phyloP scores from a whole-genome alignment of 2,113 vertebrate species.

The Sinocyclocheilus anshuiensis region DNA sequence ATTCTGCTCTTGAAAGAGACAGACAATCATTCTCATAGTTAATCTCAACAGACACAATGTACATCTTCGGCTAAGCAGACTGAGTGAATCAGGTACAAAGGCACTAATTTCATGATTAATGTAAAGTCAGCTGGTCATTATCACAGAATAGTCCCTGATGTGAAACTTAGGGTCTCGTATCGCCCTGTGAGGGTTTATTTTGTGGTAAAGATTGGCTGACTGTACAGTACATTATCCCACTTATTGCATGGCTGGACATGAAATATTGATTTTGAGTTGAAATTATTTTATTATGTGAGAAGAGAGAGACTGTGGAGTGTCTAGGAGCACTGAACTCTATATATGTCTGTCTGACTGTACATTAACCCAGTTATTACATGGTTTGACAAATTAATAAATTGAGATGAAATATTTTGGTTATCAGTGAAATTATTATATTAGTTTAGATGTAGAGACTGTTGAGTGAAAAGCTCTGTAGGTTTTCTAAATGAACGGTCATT shows the following conservation, averaged over 20 bases:
- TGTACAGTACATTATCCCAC: conserved; percentile 23
- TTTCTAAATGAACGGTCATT: background rate
- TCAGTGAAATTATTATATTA: background rate
- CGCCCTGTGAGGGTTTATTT: background rate
- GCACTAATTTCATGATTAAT: background rate
- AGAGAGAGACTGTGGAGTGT: background rate
- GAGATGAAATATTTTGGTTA: background rate
- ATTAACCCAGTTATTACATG: conserved; percentile 1
- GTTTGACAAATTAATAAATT: background rate
- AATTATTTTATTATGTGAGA: conserved; percentile 2
- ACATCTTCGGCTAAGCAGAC: background rate
- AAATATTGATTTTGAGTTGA: background rate
- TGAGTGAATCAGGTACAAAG: background rate
- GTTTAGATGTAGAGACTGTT: background rate
- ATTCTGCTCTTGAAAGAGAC: background rate
- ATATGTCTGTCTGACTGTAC: background rate
- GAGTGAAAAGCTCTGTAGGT: background rate
- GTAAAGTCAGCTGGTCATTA: background rate
- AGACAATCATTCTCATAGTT: background rate
- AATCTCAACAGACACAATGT: background rate
- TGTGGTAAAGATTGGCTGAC: background rate
- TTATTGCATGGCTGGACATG: conserved; percentile 8
- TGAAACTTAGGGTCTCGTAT: background rate
- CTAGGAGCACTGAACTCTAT: background rate
- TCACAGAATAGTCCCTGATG: background rate